Conservation (phyloP, 2,113 vertebrate species). For the Chiloscyllium plagiosum region DNA sequence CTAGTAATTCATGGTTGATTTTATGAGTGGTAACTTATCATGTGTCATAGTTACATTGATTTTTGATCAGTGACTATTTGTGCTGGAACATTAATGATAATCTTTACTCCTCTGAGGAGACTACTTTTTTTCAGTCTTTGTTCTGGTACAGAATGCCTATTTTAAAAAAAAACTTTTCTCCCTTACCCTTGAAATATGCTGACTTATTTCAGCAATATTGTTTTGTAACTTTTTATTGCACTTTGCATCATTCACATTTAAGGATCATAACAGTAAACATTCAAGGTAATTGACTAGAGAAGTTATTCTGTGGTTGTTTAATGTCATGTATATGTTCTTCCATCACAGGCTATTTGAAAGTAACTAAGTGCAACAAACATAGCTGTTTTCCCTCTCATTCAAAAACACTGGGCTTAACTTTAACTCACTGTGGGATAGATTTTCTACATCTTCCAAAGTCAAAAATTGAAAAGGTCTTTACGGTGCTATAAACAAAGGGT, state of each 20-base stretch:
- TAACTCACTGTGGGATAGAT: neutral
- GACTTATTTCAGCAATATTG: neutral
- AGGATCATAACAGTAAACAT: neutral
- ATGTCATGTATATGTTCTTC: neutral
- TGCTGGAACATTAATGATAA: neutral
- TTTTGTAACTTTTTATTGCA: neutral
- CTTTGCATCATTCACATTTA: neutral
- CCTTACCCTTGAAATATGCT: neutral
- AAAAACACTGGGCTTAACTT: neutral
- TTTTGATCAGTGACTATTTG: neutral
- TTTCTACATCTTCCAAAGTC: neutral
- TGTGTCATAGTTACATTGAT: neutral
- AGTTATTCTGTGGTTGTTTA: neutral
- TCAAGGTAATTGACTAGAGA: neutral
- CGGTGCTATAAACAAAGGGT: neutral
- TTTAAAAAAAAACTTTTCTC: neutral
- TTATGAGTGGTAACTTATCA: neutral
- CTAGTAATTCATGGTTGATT: neutral
- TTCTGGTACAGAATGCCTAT: neutral
- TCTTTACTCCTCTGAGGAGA: neutral
- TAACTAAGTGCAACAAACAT: neutral
- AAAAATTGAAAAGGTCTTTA: neutral
- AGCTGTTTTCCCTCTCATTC: neutral
- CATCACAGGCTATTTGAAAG: neutral
- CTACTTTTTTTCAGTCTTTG: neutral